Evolutionary conservation across 2,113 vertebrate species (phyloP).

Genomic region (Macquaria australasica): DNA sequence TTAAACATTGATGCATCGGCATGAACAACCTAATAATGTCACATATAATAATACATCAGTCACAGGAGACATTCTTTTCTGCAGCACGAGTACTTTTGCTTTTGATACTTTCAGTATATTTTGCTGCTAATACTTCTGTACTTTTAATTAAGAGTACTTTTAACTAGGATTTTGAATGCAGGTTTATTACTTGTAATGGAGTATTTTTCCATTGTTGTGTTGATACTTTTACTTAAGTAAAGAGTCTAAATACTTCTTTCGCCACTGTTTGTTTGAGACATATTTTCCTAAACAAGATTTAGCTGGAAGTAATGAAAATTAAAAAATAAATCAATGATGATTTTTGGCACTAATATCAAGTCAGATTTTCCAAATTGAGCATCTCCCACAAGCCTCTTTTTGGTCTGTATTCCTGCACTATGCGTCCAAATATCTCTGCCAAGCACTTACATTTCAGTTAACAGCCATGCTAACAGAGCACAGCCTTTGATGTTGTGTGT

Average conservation of each 20-base stretch:
- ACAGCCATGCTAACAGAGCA: slow-evolving; percentile 15
- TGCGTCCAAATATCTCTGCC: slow-evolving; percentile 57
- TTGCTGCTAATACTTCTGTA: no score
- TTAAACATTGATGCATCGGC: not conserved
- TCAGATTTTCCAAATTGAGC: not conserved
- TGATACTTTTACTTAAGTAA: not conserved
- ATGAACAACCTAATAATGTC: not conserved
- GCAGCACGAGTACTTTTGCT: not conserved
- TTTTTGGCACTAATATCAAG: not conserved
- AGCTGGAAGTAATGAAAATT: not conserved
- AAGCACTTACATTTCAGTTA: slow-evolving; percentile 34
- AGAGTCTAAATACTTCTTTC: not conserved
- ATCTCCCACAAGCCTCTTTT: slow-evolving; percentile 2
- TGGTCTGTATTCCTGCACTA: slow-evolving; percentile 30
- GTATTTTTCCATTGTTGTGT: not conserved
- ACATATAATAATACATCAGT: no score
- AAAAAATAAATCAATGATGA: not conserved
- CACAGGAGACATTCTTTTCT: no score
- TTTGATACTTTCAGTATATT: not conserved
- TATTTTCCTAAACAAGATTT: not conserved
- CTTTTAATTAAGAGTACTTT: not conserved
- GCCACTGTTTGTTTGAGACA: not conserved
- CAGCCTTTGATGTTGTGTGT: slow-evolving; percentile 28
- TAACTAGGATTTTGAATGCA: not conserved
- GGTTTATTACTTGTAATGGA: not conserved